Base-by-base conservation (phyloP, 2,888 invertebrate species). In the Campopleginae sp. region DNA sequence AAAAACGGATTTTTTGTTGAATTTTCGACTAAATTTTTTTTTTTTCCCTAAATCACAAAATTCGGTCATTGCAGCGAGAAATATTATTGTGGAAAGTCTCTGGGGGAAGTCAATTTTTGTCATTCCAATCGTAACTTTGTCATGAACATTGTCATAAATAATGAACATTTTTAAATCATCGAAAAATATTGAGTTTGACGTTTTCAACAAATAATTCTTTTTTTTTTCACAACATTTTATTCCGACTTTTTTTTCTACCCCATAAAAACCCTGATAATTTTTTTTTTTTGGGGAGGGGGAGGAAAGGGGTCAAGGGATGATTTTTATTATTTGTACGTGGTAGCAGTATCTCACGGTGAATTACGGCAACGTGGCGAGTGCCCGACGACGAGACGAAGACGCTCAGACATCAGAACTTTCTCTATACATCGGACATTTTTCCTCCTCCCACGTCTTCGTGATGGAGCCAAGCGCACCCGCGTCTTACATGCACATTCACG, bases 351-450 rank as follows among this genome's bases (percentile, higher is more conserved):
- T 68, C 68, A 78, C 38, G 68, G 70, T 27, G 68, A 79, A 46
- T 33, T 19, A 79, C 78, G 44, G 33, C 19, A 61, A 38, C 61
- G 68, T 19, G 70, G 10, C 46, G 61, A 78, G 76, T 91, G 68
- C 46, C 33, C 80, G 77, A 78, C 74, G 82, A 72, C n/a, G 38
- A 68, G 72, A 74, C 75, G 80, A 76, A 76, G 75, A 76, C 79
- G 75, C 76, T 76, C 68, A 91, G 89, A 89, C 91, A 92, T 92
- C 92, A 88, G 87, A 89, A 93, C 93, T 93, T 93, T 93, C 93
- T 93, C 93, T 90, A 90, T 90, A 88, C 88, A 88, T 88, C 89
- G 89, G 46, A 85, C 83, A 89, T 90, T 90, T 91, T 91, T 87
- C 19, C 58, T 46, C 38, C 74, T 81, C 70, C 70, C 66, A 54